Evolutionary conservation across 1,140 invertebrate genomes (phyloP), one percentile per base, ranked within the genome.

Genomic region (Anastatus disparis): DNA sequence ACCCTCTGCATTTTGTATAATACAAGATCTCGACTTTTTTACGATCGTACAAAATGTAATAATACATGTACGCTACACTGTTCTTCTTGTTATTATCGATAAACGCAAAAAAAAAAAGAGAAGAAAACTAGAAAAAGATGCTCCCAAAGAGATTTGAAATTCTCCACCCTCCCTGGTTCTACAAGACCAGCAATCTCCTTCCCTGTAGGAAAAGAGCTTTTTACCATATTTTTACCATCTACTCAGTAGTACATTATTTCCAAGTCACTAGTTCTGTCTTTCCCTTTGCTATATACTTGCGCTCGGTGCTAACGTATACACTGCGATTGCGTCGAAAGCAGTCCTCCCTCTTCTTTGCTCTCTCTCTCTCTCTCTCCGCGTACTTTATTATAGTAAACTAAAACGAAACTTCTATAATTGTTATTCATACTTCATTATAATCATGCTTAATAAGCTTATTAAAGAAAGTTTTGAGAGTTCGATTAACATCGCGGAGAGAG

Each of bases 101-200:
- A 26, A 13, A 13, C 7, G 48, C 17, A 50, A n/a, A 24, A 26
- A 24, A n/a, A 50, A 13, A 50, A 13, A 59, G 31, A 59, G 20
- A 59, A n/a, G n/a, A n/a, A n/a, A n/a, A n/a, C n/a, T 75, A 77
- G 71, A 78, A 79, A 69, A 72, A 46, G 35, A 40, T 90, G 91
- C 91, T 91, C 86, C 90, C 91, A 90, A 90, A 90, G 91, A 92
- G 91, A 90, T 90, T 93, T 90, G 91, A 93, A n/a, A 93, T 91
- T 92, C 91, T 91, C 91, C 91, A 92, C 91, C 92, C n/a, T n/a
- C n/a, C 92, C 92, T 93, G 92, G 92, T 94, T 94, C n/a, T 94
- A 94, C 93, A 93, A 94, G 93, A 94, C 93, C 92, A 94, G 92
- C 93, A 93, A 93, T 94, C 92, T 94, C 92, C n/a, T 91, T 92